These are phyloP conservation scores for Ectemnius continuus DNA, from an alignment of 2,888 invertebrate species.

Conservation along the genomic window DNA sequence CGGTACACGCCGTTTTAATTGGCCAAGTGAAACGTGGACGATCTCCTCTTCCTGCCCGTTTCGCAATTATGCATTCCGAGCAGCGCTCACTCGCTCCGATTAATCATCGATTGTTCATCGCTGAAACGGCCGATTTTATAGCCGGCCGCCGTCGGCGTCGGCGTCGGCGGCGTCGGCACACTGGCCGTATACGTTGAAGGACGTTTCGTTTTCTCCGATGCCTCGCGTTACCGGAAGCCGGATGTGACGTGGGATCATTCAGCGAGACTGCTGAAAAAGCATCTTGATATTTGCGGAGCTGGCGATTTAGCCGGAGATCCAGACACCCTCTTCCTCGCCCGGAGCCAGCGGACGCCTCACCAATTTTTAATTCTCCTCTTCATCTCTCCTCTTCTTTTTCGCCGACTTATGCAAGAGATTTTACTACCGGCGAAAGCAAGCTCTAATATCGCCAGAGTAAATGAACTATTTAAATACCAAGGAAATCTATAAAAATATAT, in stretches of 20 bases:
- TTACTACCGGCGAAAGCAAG: too few species aligned
- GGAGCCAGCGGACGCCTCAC: background rate
- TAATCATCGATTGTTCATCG: slow-evolving; percentile 56
- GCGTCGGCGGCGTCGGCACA: too few species aligned
- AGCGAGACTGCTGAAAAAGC: slow-evolving; percentile 29
- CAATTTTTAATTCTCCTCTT: too few species aligned
- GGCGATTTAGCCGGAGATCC: background rate
- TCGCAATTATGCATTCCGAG: slow-evolving; percentile 58
- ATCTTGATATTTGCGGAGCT: slow-evolving; percentile 6
- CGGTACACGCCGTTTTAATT: slow-evolving; percentile 17
- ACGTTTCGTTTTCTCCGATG: slow-evolving; percentile 32
- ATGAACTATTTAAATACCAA: too few species aligned
- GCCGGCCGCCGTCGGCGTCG: slow-evolving; percentile 8
- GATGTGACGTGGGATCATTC: slow-evolving; percentile 39
- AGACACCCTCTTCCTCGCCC: background rate
- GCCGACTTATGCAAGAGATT: too few species aligned
- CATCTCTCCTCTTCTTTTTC: too few species aligned
- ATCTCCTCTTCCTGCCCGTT: slow-evolving; percentile 52
- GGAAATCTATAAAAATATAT: too few species aligned
- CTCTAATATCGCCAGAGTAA: too few species aligned
- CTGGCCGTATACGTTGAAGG: slow-evolving; percentile 39
- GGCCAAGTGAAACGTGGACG: slow-evolving; percentile 34
- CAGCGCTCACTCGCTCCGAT: slow-evolving; percentile 54
- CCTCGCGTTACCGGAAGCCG: slow-evolving; percentile 40
- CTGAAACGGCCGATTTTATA: slow-evolving; percentile 34